Conservation (phyloP, 1,140 invertebrate species). For the Zaprionus inermis region DNA sequence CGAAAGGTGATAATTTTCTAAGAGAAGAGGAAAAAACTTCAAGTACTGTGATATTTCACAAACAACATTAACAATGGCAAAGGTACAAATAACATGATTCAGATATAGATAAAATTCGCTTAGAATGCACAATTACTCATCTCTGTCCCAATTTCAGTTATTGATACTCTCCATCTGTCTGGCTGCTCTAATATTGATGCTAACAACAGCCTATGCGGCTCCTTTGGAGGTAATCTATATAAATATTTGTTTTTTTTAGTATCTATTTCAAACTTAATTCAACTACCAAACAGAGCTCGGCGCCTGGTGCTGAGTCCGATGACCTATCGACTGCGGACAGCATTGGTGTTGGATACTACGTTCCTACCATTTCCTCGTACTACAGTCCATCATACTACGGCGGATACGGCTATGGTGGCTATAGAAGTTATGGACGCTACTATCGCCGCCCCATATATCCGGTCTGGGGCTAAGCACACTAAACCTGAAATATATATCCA, state of each 20-base stretch:
- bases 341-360: constrained; percentile 61
- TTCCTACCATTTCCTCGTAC: constrained; percentile 28
- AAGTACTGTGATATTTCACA: constrained; percentile 51
- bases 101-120: constrained; percentile 9
- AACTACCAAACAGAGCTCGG: constrained; percentile 6
- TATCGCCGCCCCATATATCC: constrained; percentile 67
- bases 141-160: constrained; percentile 33
- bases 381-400: constrained; percentile 59
- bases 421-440: constrained; percentile 45
- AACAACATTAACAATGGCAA: constrained; percentile 58
- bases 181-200: constrained; percentile 22
- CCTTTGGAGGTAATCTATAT: constrained; percentile 20
- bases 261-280: not conserved
- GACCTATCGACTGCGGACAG: constrained; percentile 54
- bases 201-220: constrained; percentile 8
- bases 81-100: constrained; percentile 40
- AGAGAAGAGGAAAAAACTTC: constrained; percentile 18
- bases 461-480: constrained; percentile 45
- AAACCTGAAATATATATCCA: not conserved
- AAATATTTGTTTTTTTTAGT: not conserved
- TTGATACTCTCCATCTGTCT: constrained; percentile 16
- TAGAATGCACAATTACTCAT: constrained; percentile 32
- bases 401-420: constrained; percentile 51
- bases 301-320: constrained; percentile 9
- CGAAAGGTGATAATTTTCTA: constrained; percentile 63